phyloP scores from a whole-genome alignment of 2,888 invertebrate genomes.

The Brachyopa scutellaris region DNA sequence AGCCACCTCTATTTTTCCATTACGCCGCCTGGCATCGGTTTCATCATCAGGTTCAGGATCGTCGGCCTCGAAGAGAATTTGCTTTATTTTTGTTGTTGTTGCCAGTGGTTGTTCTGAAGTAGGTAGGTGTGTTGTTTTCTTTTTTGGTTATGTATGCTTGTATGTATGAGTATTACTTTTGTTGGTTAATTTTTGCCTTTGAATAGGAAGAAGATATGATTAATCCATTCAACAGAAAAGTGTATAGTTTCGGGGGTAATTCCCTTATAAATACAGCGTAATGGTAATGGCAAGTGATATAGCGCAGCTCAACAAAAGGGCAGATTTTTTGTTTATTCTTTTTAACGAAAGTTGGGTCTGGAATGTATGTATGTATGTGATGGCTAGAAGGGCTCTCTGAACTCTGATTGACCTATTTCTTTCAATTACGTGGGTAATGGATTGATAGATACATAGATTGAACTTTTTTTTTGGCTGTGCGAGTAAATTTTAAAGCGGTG shows the following conservation, averaged over 20 bases:
- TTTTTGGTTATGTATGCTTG: background rate
- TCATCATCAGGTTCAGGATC: constrained; percentile 65
- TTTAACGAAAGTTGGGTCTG: too few relatives aligned
- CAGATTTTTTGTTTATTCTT: background rate
- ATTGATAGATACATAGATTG: too few relatives aligned
- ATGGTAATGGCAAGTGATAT: constrained; percentile 1
- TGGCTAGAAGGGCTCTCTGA: background rate
- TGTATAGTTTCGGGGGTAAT: constrained; percentile 58
- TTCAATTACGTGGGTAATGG: constrained; percentile 8
- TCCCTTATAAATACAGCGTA: constrained; percentile 35
- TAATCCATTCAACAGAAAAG: constrained; percentile 57
- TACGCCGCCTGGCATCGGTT: constrained; percentile 46
- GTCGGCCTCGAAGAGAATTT: constrained; percentile 56
- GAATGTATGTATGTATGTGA: constrained; percentile 26
- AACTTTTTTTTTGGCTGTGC: too few relatives aligned
- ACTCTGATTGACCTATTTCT: constrained; percentile 28
- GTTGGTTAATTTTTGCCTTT: constrained; percentile 54
- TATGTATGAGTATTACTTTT: background rate
- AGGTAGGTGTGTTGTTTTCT: background rate
- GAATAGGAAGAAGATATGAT: constrained; percentile 50
- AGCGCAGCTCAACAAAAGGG: background rate
- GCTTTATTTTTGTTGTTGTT: background rate
- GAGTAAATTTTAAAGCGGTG: too few relatives aligned
- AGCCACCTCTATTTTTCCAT: constrained; percentile 20
- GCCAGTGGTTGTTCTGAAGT: background rate